These are phyloP conservation scores for Oscheius sp. DNA, from an alignment of 2,888 invertebrate genomes.

Conservation along the genomic window DNA sequence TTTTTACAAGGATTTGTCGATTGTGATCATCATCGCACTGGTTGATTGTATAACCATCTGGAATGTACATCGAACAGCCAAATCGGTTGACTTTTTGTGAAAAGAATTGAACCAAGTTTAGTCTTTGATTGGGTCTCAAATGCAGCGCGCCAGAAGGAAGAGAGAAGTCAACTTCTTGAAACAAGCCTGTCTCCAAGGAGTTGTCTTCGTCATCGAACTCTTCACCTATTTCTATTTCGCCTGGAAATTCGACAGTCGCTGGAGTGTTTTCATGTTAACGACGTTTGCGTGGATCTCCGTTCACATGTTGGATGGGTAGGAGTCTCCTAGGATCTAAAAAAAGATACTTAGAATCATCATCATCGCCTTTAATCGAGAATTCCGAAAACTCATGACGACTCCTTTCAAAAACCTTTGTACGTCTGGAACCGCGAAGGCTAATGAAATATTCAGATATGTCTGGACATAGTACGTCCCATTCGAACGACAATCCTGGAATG, in stretches of 20 bases:
- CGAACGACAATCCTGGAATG: background rate
- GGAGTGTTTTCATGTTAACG: conserved; percentile 35
- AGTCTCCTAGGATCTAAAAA: background rate
- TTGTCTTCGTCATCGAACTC: conserved; percentile 42
- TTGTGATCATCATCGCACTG: conserved; percentile 27
- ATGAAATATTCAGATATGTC: background rate
- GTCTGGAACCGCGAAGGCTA: background rate
- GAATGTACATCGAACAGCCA: conserved; percentile 25
- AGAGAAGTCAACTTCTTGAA: conserved; percentile 28
- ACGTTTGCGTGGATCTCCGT: conserved; percentile 40
- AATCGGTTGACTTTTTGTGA: background rate
- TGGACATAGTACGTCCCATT: background rate
- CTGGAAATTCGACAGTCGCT: conserved; percentile 28
- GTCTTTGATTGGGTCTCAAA: background rate
- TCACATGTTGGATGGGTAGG: conserved; percentile 40
- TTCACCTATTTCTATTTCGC: conserved; percentile 40
- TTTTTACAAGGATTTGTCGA: conserved; percentile 33
- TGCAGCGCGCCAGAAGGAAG: background rate
- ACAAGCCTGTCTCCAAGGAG: conserved; percentile 37
- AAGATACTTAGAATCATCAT: conserved; percentile 20
- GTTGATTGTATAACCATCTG: conserved; percentile 32
- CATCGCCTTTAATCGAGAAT: conserved; percentile 26
- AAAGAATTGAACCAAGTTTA: background rate
- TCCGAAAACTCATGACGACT: conserved; percentile 14
- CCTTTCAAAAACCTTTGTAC: conserved; percentile 15